These are phyloP conservation scores for Drosophila rellima DNA, from an alignment of 2,888 invertebrate genomes.

Conservation along the genomic window DNA sequence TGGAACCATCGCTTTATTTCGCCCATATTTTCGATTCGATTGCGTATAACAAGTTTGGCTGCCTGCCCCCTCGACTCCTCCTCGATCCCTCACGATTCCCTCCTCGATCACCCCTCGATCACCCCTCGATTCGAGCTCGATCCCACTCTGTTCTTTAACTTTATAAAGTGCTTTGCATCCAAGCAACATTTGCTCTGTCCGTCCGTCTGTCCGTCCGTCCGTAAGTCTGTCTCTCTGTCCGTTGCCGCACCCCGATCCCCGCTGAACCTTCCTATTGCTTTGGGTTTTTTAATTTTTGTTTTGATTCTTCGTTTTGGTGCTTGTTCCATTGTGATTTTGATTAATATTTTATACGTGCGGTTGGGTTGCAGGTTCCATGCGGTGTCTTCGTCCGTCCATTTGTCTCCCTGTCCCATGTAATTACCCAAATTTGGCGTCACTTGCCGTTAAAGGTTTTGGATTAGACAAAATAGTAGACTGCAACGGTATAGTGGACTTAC, in stretches of 20 bases:
- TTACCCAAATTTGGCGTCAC: slow-evolving; percentile 79
- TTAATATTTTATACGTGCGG: slow-evolving; percentile 75
- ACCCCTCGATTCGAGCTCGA: slow-evolving; percentile 6
- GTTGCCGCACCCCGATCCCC: not conserved
- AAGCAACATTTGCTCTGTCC: slow-evolving; percentile 65
- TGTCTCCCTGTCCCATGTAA: slow-evolving; percentile 58
- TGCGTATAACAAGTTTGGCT: slow-evolving; percentile 81
- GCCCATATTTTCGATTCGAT: slow-evolving; percentile 78
- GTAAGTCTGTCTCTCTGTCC: slow-evolving; percentile 9
- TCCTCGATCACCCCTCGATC: not conserved
- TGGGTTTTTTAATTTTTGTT: slow-evolving; percentile 65
- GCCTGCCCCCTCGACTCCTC: slow-evolving; percentile 26
- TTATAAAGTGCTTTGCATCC: slow-evolving; percentile 78
- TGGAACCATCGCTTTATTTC: slow-evolving; percentile 66
- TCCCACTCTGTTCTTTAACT: slow-evolving; percentile 51
- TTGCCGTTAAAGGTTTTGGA: slow-evolving; percentile 70
- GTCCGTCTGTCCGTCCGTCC: slow-evolving; percentile 19
- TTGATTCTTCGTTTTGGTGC: slow-evolving; percentile 59
- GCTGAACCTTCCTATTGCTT: slow-evolving; percentile 47
- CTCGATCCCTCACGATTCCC: no score
- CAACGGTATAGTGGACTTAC: slow-evolving; percentile 64
- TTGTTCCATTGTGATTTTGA: slow-evolving; percentile 70
- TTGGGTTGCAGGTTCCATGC: slow-evolving; percentile 52
- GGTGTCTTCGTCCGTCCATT: slow-evolving; percentile 36
- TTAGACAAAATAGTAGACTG: slow-evolving; percentile 44